Base-by-base conservation (phyloP, 2,888 invertebrate species). In the Melipona beecheii region DNA sequence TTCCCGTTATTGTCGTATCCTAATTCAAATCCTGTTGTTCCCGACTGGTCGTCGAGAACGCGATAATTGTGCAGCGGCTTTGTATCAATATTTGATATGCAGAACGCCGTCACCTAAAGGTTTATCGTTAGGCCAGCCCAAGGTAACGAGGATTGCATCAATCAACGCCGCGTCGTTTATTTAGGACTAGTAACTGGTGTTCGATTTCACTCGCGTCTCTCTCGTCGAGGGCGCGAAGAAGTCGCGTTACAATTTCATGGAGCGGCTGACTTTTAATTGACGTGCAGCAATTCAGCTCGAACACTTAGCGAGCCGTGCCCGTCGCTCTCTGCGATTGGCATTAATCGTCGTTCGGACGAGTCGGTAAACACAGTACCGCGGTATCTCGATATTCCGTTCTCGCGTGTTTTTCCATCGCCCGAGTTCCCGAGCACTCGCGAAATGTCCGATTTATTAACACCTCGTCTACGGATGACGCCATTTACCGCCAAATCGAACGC, bases 261-360 rank as follows among this genome's bases (percentile, higher is more conserved):
- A n/a, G 54, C 6, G 43, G 15, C 52, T 27, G 70, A 75, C 60
- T 83, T 71, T 71, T 83, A 83, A 82, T 83, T 75, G 83, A 83
- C 83, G 60, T 66, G 5, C 58, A 56, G 66, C 54, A 75, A 83
- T 82, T 83, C 71, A 43, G 56, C 71, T n/a, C 21, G 66, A 27
- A 68, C 56, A 75, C 71, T 72, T 68, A n/a, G 24, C 70, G 65
- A 66, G 0, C 19, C 50, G 24, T 60, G 62, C 68, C 68, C 52
- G 83, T 82, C 83, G 72, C 50, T 72, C n/a, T 13, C 15, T 21
- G 2, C 54, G 68, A 68, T 31, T 75, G 83, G 68, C 83, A 36
- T 72, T 82, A 83, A 82, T 82, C 66, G 24, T 64, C 79, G 75
- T 43, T 75, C 56, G 36, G 56, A 56, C 27, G 19, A 50, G 43